Conservation (phyloP, 2,888 invertebrate species). For the Mimachlamys varia region DNA sequence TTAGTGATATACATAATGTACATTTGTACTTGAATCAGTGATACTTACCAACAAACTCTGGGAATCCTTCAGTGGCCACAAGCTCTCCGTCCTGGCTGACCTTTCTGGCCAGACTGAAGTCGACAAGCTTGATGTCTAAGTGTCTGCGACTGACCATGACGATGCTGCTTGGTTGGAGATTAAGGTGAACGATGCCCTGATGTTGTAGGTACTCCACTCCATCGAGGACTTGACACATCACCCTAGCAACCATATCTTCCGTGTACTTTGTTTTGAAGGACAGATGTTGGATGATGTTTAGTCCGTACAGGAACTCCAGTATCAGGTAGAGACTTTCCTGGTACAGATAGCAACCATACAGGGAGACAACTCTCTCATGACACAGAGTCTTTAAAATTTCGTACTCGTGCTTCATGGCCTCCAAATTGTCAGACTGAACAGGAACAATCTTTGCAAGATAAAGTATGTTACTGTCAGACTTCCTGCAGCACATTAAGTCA, state of each 20-base stretch:
- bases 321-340: conserved; percentile 80
- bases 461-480: conserved; percentile 85
- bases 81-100: conserved; percentile 68
- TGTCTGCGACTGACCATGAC: conserved; percentile 89
- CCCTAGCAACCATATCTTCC: conserved; percentile 94
- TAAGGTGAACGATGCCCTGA: conserved; percentile 86
- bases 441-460: conserved; percentile 91
- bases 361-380: conserved; percentile 92
- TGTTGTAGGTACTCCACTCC: conserved; percentile 94
- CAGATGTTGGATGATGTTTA: conserved; percentile 94
- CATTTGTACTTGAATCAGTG: too few species aligned
- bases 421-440: conserved; percentile 78
- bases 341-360: conserved; percentile 82
- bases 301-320: conserved; percentile 88
- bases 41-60: conserved; percentile 77
- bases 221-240: conserved; percentile 88
- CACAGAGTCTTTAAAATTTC: conserved; percentile 89
- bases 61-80: conserved; percentile 72
- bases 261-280: conserved; percentile 94
- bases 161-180: conserved; percentile 95
- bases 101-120: conserved; percentile 92
- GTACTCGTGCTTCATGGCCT: conserved; percentile 89
- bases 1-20: too few species aligned
- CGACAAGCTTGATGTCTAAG: conserved; percentile 90
- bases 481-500: conserved; percentile 56